Base-by-base conservation (phyloP, 1,140 invertebrate species). In the Bilobella aurantiaca region DNA sequence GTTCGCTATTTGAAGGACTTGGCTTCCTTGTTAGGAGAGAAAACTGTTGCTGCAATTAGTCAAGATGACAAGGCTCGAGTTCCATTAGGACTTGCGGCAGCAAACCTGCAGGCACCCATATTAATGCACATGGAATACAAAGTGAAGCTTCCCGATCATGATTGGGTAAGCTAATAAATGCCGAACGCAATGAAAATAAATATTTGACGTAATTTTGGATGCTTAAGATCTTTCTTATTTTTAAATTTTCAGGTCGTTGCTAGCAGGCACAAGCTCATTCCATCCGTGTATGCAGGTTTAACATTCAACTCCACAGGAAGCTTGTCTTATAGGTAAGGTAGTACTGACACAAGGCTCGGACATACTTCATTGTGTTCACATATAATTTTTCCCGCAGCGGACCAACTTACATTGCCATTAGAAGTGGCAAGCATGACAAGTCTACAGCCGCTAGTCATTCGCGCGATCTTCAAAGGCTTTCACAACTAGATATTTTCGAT, bases 61-160 rank as follows among this genome's bases (percentile, higher is more conserved):
- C 75, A 77, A 66, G 76, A 79, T 72, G 78, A 79, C 61, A 79
- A 79, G 73, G 74, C 75, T 27, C 66, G 77, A 14, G 75, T 80
- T 0, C 77, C 78, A 29, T 70, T 80, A 29, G 78, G 78, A 47
- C 62, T 77, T 23, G 75, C 77, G 58, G 78, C 76, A 53, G 78
- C 75, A 37, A 78, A 77, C 25, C 76, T 74, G 62, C 77, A 79
- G 70, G 67, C 74, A n/a, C 74, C 73, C 16, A 62, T 76, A 1
- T 53, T 79, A 67, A 78, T 78, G 76, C 73, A 77, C 71, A 47
- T 80, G 42, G 75, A 79, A 58, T 79, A 79, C 67, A 56, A 69
- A 62, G 69, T 79, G 3, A 62, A 29, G 34, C 71, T 79, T 27
- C 76, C 78, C 32, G 77, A 79, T 72, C 77, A 79, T 74, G 78